Evolutionary conservation across 2,797 vertebrate species (phyloP), one percentile per base, ranked within the genome.

Genomic region (Sylvilagus floridanus): DNA sequence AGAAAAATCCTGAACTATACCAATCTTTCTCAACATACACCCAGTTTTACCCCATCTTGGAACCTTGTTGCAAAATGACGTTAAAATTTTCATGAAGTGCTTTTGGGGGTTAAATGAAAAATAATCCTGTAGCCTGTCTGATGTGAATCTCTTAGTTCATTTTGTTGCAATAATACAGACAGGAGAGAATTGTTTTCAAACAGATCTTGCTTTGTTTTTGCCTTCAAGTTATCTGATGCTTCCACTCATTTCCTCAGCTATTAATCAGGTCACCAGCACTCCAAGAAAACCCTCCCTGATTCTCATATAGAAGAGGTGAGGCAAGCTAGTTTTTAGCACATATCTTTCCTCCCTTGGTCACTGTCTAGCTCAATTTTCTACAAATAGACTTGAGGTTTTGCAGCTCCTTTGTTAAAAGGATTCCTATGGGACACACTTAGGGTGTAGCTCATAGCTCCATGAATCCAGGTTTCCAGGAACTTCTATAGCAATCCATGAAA

Each of bases 21-120:
- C 88, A 91, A 65, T 82, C 32, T 17, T 83, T 76, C 35, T 75
- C 26, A 88, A 77, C 89, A 95, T 60, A 81, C 65, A 94, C 47
- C 17, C 35, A 87, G 8, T 66, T 90, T 85, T 13, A 90, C 85
- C 28, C 50, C n/a, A 57, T 35, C 28, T 63, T 7, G n/a, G 79
- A 62, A 86, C 78, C 75, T 85, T 93, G 14, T 62, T 95, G 71
- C 22, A 32, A 81, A 63, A 68, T 21, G 82, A 2, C 47, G 95
- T 95, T 88, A 57, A 87, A 92, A 88, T 60, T 66, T 73, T 91
- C 71, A 90, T 65, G 83, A 96, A 68, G 35, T 65, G 88, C 24
- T 85, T 89, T 71, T 94, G 66, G 16, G 5, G 11, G 4, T 85
- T 88, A 88, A 97, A 97, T 76, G 83, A 96, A 96, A 95, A 96